Evolutionary conservation across 2,797 vertebrate species (phyloP).

Genomic region (Tarsius wallacei): DNA sequence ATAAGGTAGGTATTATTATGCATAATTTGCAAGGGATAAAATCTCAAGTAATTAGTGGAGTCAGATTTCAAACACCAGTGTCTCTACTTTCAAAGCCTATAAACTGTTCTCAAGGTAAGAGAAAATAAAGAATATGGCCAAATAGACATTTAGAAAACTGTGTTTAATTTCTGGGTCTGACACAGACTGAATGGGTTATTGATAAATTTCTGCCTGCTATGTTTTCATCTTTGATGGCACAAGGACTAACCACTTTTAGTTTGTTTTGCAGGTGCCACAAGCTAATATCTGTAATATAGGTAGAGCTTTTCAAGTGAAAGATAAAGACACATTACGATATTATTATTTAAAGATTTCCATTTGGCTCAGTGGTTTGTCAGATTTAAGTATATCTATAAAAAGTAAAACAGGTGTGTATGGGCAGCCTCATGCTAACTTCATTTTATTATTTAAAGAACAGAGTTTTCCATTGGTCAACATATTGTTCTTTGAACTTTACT

Average conservation of each 20-base stretch:
- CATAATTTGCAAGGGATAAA: neutral
- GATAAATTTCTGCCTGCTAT: neutral
- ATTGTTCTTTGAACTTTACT: slow-evolving; percentile 53
- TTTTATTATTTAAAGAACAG: neutral
- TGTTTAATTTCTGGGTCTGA: neutral
- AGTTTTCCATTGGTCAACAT: slow-evolving; percentile 30
- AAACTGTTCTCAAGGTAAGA: neutral
- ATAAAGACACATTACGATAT: neutral
- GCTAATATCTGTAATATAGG: neutral
- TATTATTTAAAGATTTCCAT: slow-evolving; percentile 39
- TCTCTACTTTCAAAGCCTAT: neutral
- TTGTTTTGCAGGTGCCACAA: neutral
- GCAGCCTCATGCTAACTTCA: neutral
- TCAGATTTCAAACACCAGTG: neutral
- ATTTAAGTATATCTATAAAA: slow-evolving; percentile 41
- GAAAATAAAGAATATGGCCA: neutral
- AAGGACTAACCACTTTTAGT: neutral
- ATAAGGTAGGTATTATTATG: neutral
- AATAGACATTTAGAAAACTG: neutral
- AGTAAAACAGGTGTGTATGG: neutral
- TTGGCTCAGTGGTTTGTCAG: neutral
- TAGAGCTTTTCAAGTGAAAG: slow-evolving; percentile 7
- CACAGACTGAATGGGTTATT: neutral
- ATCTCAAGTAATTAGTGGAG: neutral
- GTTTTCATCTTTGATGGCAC: neutral